A percentile compares a stretch with the other conserved stretches of the same genome.
Evolutionary conservation across 1,140 invertebrate species (phyloP).

Genomic region (Mizuhopecten yessoensis): DNA sequence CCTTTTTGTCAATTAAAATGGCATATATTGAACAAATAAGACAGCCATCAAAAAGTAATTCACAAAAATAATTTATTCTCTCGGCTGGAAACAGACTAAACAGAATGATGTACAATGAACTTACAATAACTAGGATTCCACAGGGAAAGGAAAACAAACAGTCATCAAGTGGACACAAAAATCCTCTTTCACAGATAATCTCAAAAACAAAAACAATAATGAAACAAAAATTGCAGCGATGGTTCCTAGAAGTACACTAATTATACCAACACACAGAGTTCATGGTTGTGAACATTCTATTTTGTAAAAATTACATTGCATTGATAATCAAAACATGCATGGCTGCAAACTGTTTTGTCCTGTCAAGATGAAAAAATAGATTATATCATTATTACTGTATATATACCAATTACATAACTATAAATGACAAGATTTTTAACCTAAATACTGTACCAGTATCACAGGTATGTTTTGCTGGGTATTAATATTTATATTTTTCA

Average conservation of each 20-base stretch:
- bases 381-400: no score
- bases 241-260: not conserved
- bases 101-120: not conserved
- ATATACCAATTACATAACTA: no score
- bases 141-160: not conserved
- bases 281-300: not conserved
- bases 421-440: no score
- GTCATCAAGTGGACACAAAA: not conserved
- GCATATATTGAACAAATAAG: no score
- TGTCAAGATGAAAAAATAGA: no score
- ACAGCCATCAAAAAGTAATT: not conserved
- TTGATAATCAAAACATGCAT: not conserved
- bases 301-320: not conserved
- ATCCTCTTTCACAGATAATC: not conserved
- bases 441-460: no score
- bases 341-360: no score
- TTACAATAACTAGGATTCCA: not conserved
- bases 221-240: not conserved
- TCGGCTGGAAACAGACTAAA: not conserved
- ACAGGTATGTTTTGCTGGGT: no score
- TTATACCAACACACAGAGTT: not conserved
- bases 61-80: slow-evolving; percentile 26
- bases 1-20: no score
- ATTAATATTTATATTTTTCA: no score
- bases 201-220: not conserved